Evolutionary conservation across 2,113 vertebrate species (phyloP).

Genomic region (Parus major): DNA sequence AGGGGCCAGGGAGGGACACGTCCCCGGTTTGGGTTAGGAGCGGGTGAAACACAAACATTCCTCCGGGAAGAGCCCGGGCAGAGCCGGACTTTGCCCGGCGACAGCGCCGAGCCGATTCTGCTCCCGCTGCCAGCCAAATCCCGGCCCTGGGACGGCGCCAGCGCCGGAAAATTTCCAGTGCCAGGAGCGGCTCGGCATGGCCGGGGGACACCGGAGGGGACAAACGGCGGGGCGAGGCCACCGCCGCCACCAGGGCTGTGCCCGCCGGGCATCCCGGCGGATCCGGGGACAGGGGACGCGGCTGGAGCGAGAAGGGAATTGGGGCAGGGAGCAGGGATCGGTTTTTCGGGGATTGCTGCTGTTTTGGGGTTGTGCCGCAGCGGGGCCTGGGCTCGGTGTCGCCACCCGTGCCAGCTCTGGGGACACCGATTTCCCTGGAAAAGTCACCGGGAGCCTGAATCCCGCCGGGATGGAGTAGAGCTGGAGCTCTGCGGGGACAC

Average conservation of each 20-base stretch:
- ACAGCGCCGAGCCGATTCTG: not conserved
- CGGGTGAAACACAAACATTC: not conserved
- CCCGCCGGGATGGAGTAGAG: accelerated
- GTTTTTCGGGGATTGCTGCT: not conserved
- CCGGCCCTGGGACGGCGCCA: not conserved
- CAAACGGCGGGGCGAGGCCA: not conserved
- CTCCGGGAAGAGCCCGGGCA: not conserved
- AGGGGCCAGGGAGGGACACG: accelerated
- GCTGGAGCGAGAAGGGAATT: not conserved
- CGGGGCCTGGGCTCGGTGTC: not conserved
- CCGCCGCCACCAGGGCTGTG: not conserved
- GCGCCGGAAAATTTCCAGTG: not conserved
- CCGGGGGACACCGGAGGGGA: not conserved
- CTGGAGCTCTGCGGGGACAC: not conserved
- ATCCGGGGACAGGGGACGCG: accelerated
- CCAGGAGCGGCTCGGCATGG: not conserved
- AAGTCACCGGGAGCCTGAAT: not conserved
- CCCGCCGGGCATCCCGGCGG: not conserved
- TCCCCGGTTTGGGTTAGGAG: not conserved
- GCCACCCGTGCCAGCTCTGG: not conserved
- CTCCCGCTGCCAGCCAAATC: not conserved
- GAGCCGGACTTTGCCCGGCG: not conserved
- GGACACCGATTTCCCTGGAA: accelerated
- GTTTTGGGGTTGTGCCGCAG: not conserved
- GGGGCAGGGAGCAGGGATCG: not conserved